Evolutionary conservation across 37 sponge, comb jelly and placozoan genomes (phyloP).

Genomic region (Geodia barretti): DNA sequence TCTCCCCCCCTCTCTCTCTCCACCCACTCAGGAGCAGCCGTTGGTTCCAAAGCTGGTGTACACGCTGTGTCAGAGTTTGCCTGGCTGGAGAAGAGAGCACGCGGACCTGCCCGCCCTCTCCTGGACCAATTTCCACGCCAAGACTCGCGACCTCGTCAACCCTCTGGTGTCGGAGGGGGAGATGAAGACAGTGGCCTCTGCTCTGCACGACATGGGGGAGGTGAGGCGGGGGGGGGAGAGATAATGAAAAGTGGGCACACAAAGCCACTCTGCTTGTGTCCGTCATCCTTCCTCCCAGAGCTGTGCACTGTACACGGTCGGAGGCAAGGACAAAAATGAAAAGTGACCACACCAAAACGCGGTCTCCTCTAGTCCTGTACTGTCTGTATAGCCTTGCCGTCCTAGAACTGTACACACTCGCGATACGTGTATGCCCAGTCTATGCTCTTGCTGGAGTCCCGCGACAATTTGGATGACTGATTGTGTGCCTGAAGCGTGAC

Average conservation of each 20-base stretch:
- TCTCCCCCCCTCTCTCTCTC: not conserved
- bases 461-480: too few species aligned
- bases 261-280: too few species aligned
- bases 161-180: conserved; percentile 77
- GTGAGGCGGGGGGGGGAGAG: conserved; percentile 30
- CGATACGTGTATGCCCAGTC: too few species aligned
- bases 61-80: conserved; percentile 46
- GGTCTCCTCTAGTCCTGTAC: not conserved
- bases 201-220: conserved; percentile 85
- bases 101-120: conserved; percentile 70
- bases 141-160: conserved; percentile 57
- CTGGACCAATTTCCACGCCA: conserved; percentile 59
- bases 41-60: conserved; percentile 53
- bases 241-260: not conserved
- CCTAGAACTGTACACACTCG: too few species aligned
- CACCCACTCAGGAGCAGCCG: conserved; percentile 22
- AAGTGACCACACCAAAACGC: too few species aligned
- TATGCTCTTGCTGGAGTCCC: too few species aligned
- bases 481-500: too few species aligned
- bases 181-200: conserved; percentile 31
- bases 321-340: too few species aligned
- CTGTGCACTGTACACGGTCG: too few species aligned
- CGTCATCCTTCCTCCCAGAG: too few species aligned
- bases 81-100: conserved; percentile 64
- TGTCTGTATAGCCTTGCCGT: too few species aligned